A percentile compares a stretch with the other conserved stretches of the same genome.
These are phyloP conservation scores for Lampropteryx suffumata DNA, from an alignment of 2,888 invertebrate genomes.

Conservation along the genomic window DNA sequence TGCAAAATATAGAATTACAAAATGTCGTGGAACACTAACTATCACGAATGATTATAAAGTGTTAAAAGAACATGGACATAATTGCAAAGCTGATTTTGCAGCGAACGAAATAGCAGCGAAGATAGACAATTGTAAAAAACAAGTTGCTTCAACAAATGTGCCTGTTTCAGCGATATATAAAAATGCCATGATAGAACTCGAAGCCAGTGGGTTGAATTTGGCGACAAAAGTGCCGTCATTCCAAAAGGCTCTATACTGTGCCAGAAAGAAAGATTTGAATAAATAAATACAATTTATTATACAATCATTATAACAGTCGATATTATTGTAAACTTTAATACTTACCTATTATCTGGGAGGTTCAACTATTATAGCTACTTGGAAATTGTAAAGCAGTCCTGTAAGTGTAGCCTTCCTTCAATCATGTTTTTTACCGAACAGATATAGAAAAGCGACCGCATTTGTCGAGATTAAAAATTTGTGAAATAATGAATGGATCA, in stretches of 20 bases:
- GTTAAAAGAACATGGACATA: slow-evolving; percentile 5
- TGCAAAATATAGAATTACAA: slow-evolving; percentile 9
- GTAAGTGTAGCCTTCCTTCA: no score
- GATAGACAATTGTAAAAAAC: slow-evolving; percentile 8
- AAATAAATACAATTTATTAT: no score
- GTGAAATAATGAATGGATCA: no score
- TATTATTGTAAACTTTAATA: no score
- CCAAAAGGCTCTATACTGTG: not conserved
- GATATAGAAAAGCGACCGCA: no score
- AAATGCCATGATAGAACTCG: not conserved
- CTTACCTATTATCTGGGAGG: no score
- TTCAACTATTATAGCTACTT: no score
- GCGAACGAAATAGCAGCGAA: slow-evolving; percentile 14
- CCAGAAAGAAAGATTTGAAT: not conserved
- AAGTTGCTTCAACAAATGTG: not conserved
- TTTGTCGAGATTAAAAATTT: no score
- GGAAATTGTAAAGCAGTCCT: no score
- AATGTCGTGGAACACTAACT: slow-evolving; percentile 5
- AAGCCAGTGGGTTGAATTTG: not conserved
- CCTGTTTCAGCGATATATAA: slow-evolving; percentile 5
- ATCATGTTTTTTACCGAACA: no score
- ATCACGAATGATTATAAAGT: not conserved
- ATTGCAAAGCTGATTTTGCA: slow-evolving; percentile 4
- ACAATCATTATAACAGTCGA: no score
- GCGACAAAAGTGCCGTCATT: not conserved